Percentiles rank a stretch among this genome's conserved stretches.
Conservation (phyloP, 2,113 vertebrate species). For the Microtus pennsylvanicus region DNA sequence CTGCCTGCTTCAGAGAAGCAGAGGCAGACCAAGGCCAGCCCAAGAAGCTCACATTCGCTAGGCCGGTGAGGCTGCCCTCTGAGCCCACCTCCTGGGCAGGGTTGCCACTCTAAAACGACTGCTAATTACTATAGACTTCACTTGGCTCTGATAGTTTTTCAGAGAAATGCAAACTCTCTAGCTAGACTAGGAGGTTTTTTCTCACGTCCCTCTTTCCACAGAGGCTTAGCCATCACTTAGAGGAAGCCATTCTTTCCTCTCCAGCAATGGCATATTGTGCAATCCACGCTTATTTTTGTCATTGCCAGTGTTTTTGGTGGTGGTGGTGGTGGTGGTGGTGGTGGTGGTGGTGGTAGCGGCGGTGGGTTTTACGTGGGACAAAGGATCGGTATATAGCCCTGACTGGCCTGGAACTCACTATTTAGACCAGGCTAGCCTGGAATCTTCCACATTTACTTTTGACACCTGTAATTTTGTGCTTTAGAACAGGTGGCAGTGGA, state of each 20-base stretch:
- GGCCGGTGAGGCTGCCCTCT: background rate
- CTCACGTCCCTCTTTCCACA: background rate
- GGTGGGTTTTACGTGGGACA: background rate
- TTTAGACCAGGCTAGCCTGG: background rate
- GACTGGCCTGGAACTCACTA: background rate
- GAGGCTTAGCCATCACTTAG: background rate
- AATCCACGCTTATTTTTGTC: background rate
- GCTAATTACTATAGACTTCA: background rate
- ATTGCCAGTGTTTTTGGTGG: background rate
- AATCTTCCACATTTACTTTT: background rate
- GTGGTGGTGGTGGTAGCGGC: no score
- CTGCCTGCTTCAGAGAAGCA: background rate
- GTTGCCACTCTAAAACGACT: background rate
- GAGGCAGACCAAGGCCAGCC: constrained; percentile 23
- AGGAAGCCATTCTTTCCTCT: background rate
- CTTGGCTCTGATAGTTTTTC: background rate
- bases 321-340: background rate
- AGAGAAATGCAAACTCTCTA: background rate
- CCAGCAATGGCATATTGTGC: background rate
- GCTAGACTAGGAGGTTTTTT: background rate
- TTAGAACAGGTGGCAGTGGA: background rate
- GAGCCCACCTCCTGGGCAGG: background rate
- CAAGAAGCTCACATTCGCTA: background rate
- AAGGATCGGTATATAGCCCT: background rate
- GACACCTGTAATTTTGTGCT: background rate